phyloP scores from a whole-genome alignment of 2,113 vertebrate genomes.

The Gnathonemus echidnorhynchus region DNA sequence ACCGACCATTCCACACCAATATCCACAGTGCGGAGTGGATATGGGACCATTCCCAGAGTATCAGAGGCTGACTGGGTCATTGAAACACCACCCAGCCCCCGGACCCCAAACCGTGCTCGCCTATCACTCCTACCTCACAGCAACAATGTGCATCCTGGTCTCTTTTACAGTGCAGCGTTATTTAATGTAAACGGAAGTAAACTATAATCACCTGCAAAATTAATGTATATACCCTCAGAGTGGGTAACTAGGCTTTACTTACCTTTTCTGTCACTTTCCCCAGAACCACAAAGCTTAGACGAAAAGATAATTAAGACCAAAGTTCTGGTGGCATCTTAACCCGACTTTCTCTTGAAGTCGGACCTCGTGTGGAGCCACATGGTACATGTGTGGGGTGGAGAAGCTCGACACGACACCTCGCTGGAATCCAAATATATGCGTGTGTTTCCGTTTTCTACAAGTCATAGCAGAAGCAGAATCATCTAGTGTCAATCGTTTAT shows the following conservation, averaged over 20 bases:
- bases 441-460: not conserved
- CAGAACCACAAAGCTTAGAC: slow-evolving; percentile 44
- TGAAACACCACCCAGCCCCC: not conserved
- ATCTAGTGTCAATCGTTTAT: not conserved
- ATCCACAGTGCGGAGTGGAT: too few relatives aligned
- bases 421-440: not conserved
- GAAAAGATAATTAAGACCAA: slow-evolving; percentile 54
- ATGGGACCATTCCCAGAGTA: not conserved
- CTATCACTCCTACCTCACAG: not conserved
- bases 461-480: not conserved
- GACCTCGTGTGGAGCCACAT: slow-evolving; percentile 25
- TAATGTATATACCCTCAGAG: slow-evolving; percentile 15
- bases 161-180: slow-evolving; percentile 45
- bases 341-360: slow-evolving; percentile 38
- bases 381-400: not conserved
- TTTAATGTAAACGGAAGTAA: slow-evolving; percentile 45
- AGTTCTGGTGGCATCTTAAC: slow-evolving; percentile 38
- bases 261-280: slow-evolving; percentile 49
- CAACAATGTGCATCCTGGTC: slow-evolving; percentile 39
- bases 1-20: not conserved
- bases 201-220: too few relatives aligned
- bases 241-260: slow-evolving; percentile 49
- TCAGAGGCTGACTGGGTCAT: not conserved
- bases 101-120: not conserved
- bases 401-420: not conserved